These are phyloP conservation scores for Gasterosteus aculeatus DNA, from an alignment of 2,113 vertebrate genomes.

Conservation along the genomic window DNA sequence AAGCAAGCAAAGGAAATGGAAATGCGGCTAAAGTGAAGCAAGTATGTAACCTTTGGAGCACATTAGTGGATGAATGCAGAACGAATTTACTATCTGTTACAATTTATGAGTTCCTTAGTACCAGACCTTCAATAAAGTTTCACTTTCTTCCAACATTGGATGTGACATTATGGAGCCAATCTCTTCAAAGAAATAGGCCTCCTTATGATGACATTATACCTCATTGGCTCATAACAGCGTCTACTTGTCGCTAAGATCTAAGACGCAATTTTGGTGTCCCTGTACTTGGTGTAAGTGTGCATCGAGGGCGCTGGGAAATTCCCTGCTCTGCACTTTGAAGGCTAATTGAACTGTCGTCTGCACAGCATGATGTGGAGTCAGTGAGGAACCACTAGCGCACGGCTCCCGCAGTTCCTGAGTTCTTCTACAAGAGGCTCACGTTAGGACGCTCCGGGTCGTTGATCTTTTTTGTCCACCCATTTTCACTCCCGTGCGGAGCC, in stretches of 20 bases:
- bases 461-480: slow-evolving; percentile 16
- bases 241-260: slow-evolving; percentile 54
- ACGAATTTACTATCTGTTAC: not conserved
- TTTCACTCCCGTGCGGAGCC: slow-evolving; percentile 11
- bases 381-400: slow-evolving; percentile 29
- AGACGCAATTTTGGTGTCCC: slow-evolving; percentile 35
- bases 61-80: not conserved
- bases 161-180: slow-evolving; percentile 6
- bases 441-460: slow-evolving; percentile 23
- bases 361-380: slow-evolving; percentile 33
- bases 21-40: not conserved
- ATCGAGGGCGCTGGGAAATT: slow-evolving; percentile 47
- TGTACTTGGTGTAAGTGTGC: slow-evolving; percentile 28
- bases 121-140: not conserved
- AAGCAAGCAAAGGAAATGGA: slow-evolving; percentile 7
- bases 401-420: slow-evolving; percentile 27
- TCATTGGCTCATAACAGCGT: slow-evolving; percentile 20
- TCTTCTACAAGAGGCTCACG: slow-evolving; percentile 2
- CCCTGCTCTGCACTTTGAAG: slow-evolving; percentile 32
- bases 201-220: slow-evolving; percentile 6
- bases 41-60: not conserved
- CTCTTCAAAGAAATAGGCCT: not conserved
- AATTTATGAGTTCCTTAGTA: not conserved
- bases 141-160: not conserved
- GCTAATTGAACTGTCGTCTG: slow-evolving; percentile 43